Evolutionary conservation across 1,140 invertebrate genomes (phyloP).

Genomic region (Drosophila miranda): DNA sequence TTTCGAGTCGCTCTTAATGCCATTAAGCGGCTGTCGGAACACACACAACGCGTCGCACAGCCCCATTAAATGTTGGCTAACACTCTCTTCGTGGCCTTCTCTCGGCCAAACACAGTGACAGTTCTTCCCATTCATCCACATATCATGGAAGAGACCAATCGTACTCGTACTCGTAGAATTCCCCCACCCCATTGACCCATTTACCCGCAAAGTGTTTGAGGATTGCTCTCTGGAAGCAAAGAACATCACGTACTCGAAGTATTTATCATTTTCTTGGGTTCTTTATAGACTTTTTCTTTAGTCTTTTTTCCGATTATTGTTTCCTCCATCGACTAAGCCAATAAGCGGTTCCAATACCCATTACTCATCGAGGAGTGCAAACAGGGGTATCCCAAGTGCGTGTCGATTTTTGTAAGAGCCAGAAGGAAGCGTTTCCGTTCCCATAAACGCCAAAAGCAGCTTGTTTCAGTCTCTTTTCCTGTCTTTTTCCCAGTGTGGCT

Average conservation of each 20-base stretch:
- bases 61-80: conserved; percentile 36
- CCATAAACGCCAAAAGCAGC: too few relatives aligned
- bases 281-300: not conserved
- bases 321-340: conserved; percentile 33
- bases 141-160: too few relatives aligned
- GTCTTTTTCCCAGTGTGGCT: not conserved
- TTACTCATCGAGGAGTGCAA: too few relatives aligned
- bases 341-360: conserved; percentile 46
- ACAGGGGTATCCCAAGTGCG: too few relatives aligned
- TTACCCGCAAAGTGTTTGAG: conserved; percentile 16
- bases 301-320: not conserved
- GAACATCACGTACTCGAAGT: conserved; percentile 39
- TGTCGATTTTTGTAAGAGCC: too few relatives aligned
- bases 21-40: conserved; percentile 28
- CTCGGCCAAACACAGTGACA: conserved; percentile 4
- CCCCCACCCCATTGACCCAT: conserved; percentile 42
- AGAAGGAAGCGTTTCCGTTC: too few relatives aligned
- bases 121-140: conserved; percentile 4
- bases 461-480: not conserved
- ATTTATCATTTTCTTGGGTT: conserved; percentile 45
- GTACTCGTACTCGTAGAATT: not conserved
- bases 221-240: conserved; percentile 15
- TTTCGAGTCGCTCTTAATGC: conserved; percentile 39
- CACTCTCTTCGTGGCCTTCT: not conserved
- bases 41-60: conserved; percentile 14